A percentile compares a stretch with the other conserved stretches of the same genome.
These are phyloP conservation scores for Philopedon plagiatum DNA, from an alignment of 2,888 invertebrate genomes.

Conservation along the genomic window DNA sequence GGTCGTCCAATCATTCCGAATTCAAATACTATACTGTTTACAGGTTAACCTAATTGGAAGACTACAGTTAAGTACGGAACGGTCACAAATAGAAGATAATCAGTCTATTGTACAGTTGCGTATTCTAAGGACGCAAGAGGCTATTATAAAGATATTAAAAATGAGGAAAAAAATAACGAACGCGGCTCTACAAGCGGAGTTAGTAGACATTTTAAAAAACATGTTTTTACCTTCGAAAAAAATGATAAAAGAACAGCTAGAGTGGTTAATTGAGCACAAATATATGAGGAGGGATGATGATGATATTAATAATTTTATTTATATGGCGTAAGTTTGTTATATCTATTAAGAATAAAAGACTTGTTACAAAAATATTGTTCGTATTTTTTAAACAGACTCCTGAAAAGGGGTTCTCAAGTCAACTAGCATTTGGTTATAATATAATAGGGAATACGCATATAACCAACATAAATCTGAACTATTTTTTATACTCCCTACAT, in stretches of 20 bases:
- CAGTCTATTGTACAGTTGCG: constrained; percentile 98
- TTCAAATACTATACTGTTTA: no score
- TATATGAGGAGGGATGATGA: constrained; percentile 97
- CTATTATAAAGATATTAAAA: constrained; percentile 98
- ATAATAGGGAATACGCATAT: no score
- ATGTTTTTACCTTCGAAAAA: constrained; percentile 99
- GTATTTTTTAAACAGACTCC: no score
- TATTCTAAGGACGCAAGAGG: constrained; percentile 95
- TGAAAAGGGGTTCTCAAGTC: no score
- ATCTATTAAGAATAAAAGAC: constrained; percentile 34
- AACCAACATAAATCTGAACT: no score
- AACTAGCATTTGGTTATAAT: no score
- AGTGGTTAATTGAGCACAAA: constrained; percentile 99
- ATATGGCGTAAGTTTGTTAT: constrained; percentile 83
- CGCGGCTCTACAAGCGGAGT: constrained; percentile 95
- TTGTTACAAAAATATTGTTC: constrained; percentile 22
- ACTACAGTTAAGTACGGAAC: constrained; percentile 94
- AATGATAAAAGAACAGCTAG: constrained; percentile 99
- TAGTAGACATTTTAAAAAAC: constrained; percentile 98
- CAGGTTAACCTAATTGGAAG: constrained; percentile 94
- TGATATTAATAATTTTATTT: constrained; percentile 98
- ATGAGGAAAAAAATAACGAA: constrained; percentile 96
- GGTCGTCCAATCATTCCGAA: no score
- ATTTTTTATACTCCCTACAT: no score
- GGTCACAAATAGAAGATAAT: constrained; percentile 97